Evolutionary conservation across 2,113 vertebrate species (phyloP).

Genomic region (Gila orcuttii): DNA sequence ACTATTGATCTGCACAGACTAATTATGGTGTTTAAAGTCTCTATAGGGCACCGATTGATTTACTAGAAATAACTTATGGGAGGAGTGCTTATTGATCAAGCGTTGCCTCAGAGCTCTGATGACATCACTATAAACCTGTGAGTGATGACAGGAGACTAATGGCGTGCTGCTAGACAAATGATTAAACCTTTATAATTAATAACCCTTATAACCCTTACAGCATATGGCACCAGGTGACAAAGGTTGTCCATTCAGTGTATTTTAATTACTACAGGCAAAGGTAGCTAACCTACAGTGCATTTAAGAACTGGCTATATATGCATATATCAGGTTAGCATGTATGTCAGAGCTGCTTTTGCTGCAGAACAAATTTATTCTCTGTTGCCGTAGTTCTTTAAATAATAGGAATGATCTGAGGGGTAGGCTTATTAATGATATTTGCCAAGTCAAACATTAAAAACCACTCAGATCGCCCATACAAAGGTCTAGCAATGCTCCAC

Average conservation of each 20-base stretch:
- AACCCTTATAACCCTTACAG: background rate
- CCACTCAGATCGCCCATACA: no score
- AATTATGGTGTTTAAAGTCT: conserved; percentile 25
- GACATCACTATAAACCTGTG: conserved; percentile 25
- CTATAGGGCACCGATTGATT: background rate
- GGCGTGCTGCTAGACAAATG: background rate
- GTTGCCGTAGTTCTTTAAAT: background rate
- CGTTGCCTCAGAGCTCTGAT: background rate
- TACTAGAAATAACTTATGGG: conserved; percentile 35
- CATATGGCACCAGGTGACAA: conserved; percentile 6
- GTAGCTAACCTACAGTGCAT: background rate
- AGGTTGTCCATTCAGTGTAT: background rate
- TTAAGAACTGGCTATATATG: background rate
- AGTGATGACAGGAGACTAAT: conserved; percentile 31
- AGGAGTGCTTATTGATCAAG: conserved; percentile 19
- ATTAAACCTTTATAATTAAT: background rate
- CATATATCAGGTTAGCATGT: background rate
- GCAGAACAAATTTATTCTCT: background rate
- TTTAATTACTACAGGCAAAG: background rate
- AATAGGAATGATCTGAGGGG: background rate
- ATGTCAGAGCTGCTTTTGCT: background rate
- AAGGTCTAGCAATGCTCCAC: no score
- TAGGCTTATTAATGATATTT: background rate
- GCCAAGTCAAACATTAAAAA: background rate
- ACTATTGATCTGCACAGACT: conserved; percentile 36